Conservation (phyloP, 1,140 invertebrate species). For the Formica exsecta region DNA sequence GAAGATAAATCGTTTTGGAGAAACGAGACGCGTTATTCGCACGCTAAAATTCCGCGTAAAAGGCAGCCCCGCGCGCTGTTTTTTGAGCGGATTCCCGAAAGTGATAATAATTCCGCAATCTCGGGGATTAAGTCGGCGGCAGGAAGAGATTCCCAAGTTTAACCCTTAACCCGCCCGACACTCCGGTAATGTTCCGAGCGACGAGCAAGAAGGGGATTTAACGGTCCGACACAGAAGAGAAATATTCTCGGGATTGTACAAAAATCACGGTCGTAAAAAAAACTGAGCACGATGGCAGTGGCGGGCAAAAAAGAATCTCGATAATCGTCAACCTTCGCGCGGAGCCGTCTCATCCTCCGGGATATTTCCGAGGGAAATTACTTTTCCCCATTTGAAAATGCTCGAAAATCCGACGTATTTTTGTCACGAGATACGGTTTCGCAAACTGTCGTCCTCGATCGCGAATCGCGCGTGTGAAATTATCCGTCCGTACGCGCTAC, state of each 20-base stretch:
- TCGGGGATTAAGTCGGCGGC: not conserved
- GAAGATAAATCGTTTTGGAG: constrained; percentile 13
- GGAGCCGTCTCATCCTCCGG: not conserved
- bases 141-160: constrained; percentile 30
- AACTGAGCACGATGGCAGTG: too few species aligned
- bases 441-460: constrained; percentile 67
- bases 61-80: not conserved
- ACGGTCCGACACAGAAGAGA: not conserved
- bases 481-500: constrained; percentile 45
- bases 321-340: constrained; percentile 23
- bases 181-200: not conserved
- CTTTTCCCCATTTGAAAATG: constrained; percentile 32
- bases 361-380: constrained; percentile 61
- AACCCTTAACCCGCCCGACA: constrained; percentile 16
- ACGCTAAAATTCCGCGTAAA: not conserved
- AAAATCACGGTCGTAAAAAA: constrained; percentile 33
- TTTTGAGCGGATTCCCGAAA: constrained; percentile 1
- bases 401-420: not conserved
- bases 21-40: constrained; percentile 2
- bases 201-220: constrained; percentile 11
- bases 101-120: constrained; percentile 36
- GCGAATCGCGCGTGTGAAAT: constrained; percentile 70
- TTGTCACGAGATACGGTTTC: constrained; percentile 43
- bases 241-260: constrained; percentile 27
- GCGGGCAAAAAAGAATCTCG: constrained; percentile 26